Evolutionary conservation across 2,888 invertebrate species (phyloP).

Genomic region (Pyrgus malvae): DNA sequence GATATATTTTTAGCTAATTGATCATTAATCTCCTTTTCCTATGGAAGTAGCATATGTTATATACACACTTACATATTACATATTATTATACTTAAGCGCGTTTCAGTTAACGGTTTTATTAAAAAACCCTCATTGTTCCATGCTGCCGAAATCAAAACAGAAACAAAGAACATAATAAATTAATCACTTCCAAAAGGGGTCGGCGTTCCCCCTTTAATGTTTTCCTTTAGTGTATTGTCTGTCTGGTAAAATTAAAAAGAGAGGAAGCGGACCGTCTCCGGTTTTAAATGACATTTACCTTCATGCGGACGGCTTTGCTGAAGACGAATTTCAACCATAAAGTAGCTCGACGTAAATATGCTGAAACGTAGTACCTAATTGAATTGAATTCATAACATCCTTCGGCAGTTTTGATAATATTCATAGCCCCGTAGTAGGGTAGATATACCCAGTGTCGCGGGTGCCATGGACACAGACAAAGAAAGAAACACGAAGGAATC

Average conservation of each 20-base stretch:
- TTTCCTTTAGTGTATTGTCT: conserved; percentile 78
- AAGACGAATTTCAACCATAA: conserved; percentile 1
- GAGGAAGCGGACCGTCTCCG: conserved; percentile 65
- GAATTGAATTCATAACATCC: no score
- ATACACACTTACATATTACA: no score
- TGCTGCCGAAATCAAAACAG: conserved; percentile 68
- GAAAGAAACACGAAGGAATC: no score
- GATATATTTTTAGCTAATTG: no score
- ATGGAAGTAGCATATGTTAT: background rate
- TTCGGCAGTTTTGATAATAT: no score
- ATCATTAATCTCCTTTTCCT: background rate
- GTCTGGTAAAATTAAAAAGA: conserved; percentile 77
- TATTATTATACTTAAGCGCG: background rate
- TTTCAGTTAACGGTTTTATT: conserved; percentile 5
- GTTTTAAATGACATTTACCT: conserved; percentile 64
- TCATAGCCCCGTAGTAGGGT: no score
- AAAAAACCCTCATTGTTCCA: conserved; percentile 42
- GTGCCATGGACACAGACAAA: no score
- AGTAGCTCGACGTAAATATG: no score
- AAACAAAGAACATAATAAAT: conserved; percentile 79
- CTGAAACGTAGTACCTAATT: no score
- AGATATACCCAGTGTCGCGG: no score
- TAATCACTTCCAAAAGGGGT: conserved; percentile 76
- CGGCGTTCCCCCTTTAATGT: conserved; percentile 69
- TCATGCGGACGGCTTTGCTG: conserved; percentile 31